Base-by-base conservation (phyloP, 2,888 invertebrate genomes). In the Poecilus cupreus region DNA sequence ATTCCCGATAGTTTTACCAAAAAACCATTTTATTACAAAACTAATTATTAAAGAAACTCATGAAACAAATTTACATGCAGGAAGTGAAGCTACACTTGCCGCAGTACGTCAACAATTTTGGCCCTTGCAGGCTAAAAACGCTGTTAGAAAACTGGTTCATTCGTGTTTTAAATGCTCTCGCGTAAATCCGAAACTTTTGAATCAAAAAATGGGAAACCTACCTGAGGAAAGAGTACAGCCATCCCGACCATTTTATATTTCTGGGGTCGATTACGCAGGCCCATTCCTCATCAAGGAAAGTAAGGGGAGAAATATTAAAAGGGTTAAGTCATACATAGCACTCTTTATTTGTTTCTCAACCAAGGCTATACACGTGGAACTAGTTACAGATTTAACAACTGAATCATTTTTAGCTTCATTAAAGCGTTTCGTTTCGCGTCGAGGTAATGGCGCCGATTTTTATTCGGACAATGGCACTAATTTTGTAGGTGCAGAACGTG, bases 301-400 rank as follows among this genome's bases (percentile, higher is more conserved):
- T 11, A 20, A 64, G 24, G 16, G 11, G 3, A 64, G 24, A 24
- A 64, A 64, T 6, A 24, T 20, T 16, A 64, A 24, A 24, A 64
- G 20, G 64, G 60, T 24, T 5, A 83, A 84, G 51, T 60, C 77
- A 3, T 85, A 84, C 46, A 32, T 85, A 8, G 26, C 74, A 2
- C 26, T 84, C 0, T 85, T 85, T 64, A 82, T 85, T 1, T 85
- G 85, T 68, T 76, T 85, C 46, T 24, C 82, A 3, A 83, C 83
- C 10, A 83, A 83, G 74, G 85, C 85, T 0, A 68, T 85, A 10
- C 84, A 85, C 32, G 22, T 85, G 4, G 84, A 85, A 54, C 39
- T 83, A 8, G 84, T 84, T 1, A 70, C 72, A n/a, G n/a, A n/a
- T n/a, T n/a, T n/a, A n/a, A n/a, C n/a, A n/a, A n/a, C n/a, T n/a